Conservation (phyloP, 2,113 vertebrate genomes). For the Semnornis frantzii region DNA sequence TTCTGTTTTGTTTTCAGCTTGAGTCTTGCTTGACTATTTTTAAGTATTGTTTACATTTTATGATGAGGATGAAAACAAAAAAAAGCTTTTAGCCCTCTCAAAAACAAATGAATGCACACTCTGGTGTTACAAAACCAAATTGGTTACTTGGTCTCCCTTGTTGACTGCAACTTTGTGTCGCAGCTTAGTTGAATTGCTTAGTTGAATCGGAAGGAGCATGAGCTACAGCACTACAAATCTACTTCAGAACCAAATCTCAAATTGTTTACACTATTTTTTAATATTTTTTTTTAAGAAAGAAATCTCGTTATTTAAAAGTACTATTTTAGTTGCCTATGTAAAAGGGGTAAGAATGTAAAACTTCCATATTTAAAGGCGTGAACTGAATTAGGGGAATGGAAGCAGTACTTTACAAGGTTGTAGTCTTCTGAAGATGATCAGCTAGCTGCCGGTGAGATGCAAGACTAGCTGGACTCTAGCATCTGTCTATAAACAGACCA, state of each 20-base stretch:
- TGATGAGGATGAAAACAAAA: background rate
- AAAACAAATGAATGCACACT: background rate
- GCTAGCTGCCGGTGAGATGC: background rate
- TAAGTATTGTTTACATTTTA: conserved; percentile 42
- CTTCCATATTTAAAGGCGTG: background rate
- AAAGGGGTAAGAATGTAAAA: background rate
- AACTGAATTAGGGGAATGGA: background rate
- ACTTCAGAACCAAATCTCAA: conserved; percentile 40
- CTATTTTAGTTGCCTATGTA: background rate
- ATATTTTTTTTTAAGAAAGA: background rate
- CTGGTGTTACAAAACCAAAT: background rate
- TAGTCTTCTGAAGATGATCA: background rate
- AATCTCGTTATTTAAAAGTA: background rate
- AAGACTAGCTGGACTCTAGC: background rate
- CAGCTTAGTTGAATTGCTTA: background rate
- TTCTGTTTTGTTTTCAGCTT: background rate
- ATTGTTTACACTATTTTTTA: conserved; percentile 50
- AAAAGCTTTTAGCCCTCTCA: background rate
- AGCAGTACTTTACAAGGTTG: background rate
- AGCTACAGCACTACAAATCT: background rate
- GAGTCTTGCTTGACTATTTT: conserved; percentile 15
- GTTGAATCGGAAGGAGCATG: background rate
- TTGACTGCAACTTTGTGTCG: background rate
- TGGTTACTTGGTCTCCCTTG: background rate
- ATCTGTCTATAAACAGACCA: background rate